phyloP scores from a whole-genome alignment of 2,113 vertebrate species.

The Cyphomyrus discorhynchus region DNA sequence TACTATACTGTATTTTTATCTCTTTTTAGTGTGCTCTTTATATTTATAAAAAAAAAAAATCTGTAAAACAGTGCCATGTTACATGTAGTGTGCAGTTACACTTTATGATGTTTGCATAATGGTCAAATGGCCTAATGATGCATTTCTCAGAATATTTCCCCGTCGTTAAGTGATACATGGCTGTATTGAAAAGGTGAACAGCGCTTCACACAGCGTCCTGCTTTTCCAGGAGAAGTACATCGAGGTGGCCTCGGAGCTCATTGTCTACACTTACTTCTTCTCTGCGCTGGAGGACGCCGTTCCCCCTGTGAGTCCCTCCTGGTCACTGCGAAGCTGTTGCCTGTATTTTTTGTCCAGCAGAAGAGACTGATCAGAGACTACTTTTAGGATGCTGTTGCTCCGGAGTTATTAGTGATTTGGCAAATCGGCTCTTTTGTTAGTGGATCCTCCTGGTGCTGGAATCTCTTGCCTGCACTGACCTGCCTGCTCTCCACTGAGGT shows the following conservation, averaged over 20 bases:
- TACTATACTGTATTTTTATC: not conserved
- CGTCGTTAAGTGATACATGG: not conserved
- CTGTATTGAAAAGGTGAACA: not conserved
- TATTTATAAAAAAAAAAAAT: not conserved
- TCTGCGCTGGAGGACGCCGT: conserved; percentile 83
- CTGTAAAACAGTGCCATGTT: not conserved
- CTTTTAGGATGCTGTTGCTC: not conserved
- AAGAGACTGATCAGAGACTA: not conserved
- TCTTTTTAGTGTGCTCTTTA: not conserved
- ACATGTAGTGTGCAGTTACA: not conserved
- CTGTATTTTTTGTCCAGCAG: not conserved
- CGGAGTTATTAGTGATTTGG: not conserved
- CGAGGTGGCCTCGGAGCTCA: conserved; percentile 90
- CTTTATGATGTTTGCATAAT: not conserved
- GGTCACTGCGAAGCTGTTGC: not conserved
- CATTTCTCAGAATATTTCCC: not conserved
- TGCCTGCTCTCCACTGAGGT: not conserved
- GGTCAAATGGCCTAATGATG: not conserved
- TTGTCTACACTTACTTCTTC: conserved; percentile 96
- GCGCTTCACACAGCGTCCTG: not conserved
- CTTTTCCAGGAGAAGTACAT: conserved; percentile 84
- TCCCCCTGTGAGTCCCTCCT: conserved; percentile 69
- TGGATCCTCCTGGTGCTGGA: not conserved
- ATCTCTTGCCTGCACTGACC: not conserved
- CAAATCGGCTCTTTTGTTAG: not conserved